phyloP scores from a whole-genome alignment of 2,797 vertebrate genomes.

The Sternarchorhynchus goeldii region DNA sequence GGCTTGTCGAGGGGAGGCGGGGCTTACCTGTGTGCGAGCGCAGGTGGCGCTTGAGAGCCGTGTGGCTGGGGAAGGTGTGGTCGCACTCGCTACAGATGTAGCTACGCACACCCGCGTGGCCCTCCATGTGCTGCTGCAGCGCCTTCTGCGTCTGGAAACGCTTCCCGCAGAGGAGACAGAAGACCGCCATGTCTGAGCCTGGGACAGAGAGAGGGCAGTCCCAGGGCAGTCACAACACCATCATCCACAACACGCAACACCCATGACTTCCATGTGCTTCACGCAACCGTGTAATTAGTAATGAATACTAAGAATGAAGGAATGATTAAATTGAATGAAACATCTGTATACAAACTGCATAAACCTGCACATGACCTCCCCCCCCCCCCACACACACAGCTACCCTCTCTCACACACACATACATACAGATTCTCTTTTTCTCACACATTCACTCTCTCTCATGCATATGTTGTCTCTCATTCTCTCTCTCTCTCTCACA shows the following conservation, averaged over 20 bases:
- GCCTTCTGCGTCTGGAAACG: constrained; percentile 98
- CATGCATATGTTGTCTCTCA: neutral
- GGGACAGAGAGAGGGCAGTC: constrained; percentile 37
- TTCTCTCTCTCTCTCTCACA: neutral
- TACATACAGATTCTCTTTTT: neutral
- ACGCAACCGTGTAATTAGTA: constrained; percentile 32
- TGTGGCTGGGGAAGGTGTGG: constrained; percentile 98
- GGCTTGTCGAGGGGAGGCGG: neutral
- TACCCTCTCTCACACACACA: neutral
- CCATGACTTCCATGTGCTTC: constrained; percentile 15
- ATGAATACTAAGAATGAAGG: neutral
- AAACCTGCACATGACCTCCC: neutral
- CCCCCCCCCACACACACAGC: neutral
- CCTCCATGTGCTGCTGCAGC: constrained; percentile 99
- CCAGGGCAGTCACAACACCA: neutral
- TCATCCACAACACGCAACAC: constrained; percentile 1
- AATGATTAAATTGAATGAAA: constrained; percentile 1
- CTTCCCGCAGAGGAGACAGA: constrained; percentile 98
- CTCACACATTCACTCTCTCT: neutral
- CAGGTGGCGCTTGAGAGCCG: constrained; percentile 95
- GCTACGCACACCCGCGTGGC: constrained; percentile 95
- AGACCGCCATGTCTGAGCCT: constrained; percentile 99
- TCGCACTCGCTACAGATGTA: constrained; percentile 99
- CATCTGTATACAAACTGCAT: neutral
- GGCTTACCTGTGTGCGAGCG: constrained; percentile 93